phyloP scores from a whole-genome alignment of 2,888 invertebrate species.

The Lysandra coridon region DNA sequence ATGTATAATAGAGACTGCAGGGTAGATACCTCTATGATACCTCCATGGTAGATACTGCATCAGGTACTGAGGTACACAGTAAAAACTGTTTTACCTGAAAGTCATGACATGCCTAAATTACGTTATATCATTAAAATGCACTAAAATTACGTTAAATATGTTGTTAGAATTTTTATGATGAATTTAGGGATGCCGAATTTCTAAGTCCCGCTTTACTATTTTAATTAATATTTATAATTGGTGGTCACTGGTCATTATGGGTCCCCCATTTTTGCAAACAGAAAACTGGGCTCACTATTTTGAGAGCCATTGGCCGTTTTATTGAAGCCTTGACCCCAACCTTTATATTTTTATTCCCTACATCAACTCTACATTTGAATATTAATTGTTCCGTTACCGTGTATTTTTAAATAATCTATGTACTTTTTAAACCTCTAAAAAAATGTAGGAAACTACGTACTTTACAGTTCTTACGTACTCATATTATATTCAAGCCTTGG shows the following conservation, averaged over 20 bases:
- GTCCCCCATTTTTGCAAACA: background rate
- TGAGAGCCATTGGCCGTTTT: background rate
- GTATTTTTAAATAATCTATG: background rate
- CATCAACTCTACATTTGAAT: constrained; percentile 4
- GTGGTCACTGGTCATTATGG: background rate
- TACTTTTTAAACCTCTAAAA: background rate
- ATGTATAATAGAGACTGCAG: too few species aligned
- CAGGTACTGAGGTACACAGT: too few species aligned
- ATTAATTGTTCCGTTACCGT: background rate
- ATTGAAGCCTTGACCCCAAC: background rate
- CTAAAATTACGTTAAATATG: too few species aligned
- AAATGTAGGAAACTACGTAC: background rate
- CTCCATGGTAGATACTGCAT: too few species aligned
- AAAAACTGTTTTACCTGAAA: too few species aligned
- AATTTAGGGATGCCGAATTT: background rate
- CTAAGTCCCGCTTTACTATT: background rate
- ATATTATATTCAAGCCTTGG: too few species aligned
- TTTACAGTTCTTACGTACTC: background rate
- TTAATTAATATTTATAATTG: background rate
- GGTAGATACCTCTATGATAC: too few species aligned
- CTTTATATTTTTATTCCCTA: background rate
- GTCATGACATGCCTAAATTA: too few species aligned
- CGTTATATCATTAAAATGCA: too few species aligned
- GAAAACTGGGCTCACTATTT: background rate
- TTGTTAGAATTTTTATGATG: too few species aligned